Base-by-base conservation (phyloP, 2,888 invertebrate species). In the Sphecodes monilicornis region DNA sequence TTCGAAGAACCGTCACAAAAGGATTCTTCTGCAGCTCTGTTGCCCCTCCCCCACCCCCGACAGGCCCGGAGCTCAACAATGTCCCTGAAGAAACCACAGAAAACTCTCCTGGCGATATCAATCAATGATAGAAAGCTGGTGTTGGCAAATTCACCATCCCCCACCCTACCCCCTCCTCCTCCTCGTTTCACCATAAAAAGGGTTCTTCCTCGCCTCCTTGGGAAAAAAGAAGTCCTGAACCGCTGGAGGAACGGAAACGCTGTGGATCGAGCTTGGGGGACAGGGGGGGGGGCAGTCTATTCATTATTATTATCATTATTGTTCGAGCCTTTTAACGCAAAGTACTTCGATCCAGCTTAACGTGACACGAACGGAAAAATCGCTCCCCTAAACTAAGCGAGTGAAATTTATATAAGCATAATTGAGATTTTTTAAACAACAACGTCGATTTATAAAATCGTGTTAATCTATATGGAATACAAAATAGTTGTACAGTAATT, bases 81-180 rank as follows among this genome's bases (percentile, higher is more conserved):
- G 36, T 66, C 66, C 36, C 36, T 16, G 66, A 64, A 64, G 66
- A 66, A 32, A 70, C 77, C 70, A 43, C 68, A 39, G 36, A 76
- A 50, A 66, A 66, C 69, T 76, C 46, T 76, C 76, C 29, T 18
- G 74, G 80, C 74, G 66, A 75, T 80, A 77, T 80, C 77, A 70
- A 77, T 82, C 73, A 85, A 66, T 64, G 75, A 84, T 66, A 66
- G 66, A 66, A 66, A 36, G 66, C 66, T 66, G 66, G 32, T 66
- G 66, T 36, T 66, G 66, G 66, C 66, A 36, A 66, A 36, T 36
- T 36, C 66, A 1, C 36, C 10, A 22, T 18, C 32, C 57, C 57
- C 57, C 57, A 8, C 18, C 18, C 16, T 0, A n/a, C n/a, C n/a
- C n/a, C n/a, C n/a, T n/a, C n/a, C 32, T 32, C 32, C 18, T 5